A percentile compares a stretch with the other conserved stretches of the same genome.
These are phyloP conservation scores for Athene noctua DNA, from an alignment of 2,113 vertebrate genomes.

Conservation along the genomic window DNA sequence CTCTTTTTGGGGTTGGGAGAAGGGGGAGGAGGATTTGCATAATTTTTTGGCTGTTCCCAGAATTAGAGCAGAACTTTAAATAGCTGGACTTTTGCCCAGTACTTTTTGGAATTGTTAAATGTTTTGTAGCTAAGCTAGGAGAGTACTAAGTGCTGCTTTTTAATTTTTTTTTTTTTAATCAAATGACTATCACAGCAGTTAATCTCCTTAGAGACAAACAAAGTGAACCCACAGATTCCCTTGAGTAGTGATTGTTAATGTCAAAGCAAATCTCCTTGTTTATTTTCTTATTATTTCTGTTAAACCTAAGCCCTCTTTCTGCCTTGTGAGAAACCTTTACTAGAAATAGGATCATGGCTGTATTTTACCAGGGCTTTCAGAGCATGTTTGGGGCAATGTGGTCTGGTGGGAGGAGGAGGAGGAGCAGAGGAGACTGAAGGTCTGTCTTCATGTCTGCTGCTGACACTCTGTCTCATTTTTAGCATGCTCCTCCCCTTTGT, in stretches of 20 bases:
- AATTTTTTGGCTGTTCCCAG: constrained; percentile 1
- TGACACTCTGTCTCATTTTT: fast-evolving
- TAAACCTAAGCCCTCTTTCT: constrained; percentile 10
- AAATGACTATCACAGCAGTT: constrained; percentile 28
- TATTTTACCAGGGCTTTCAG: constrained; percentile 34
- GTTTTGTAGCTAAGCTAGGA: constrained; percentile 25
- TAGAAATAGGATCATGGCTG: neutral
- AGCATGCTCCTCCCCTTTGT: neutral
- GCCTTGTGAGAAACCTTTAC: neutral
- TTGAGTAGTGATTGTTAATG: constrained; percentile 18
- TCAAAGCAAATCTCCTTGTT: constrained; percentile 47
- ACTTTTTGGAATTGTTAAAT: constrained; percentile 34
- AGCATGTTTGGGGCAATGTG: neutral
- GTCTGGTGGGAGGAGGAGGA: neutral
- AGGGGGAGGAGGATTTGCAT: neutral
- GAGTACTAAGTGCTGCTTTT: neutral
- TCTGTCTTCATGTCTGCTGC: neutral
- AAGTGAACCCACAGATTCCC: constrained; percentile 32
- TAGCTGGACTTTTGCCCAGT: constrained; percentile 29
- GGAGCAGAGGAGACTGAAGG: neutral
- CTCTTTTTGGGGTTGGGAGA: neutral
- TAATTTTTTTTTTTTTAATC: constrained; percentile 7
- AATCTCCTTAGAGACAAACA: constrained; percentile 45
- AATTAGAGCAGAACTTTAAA: constrained; percentile 37
- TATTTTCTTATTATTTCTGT: constrained; percentile 54